Percentiles rank a stretch among this genome's conserved stretches.
Conservation (phyloP, 2,797 vertebrate genomes). For the Muraenolepis orangiensis region DNA sequence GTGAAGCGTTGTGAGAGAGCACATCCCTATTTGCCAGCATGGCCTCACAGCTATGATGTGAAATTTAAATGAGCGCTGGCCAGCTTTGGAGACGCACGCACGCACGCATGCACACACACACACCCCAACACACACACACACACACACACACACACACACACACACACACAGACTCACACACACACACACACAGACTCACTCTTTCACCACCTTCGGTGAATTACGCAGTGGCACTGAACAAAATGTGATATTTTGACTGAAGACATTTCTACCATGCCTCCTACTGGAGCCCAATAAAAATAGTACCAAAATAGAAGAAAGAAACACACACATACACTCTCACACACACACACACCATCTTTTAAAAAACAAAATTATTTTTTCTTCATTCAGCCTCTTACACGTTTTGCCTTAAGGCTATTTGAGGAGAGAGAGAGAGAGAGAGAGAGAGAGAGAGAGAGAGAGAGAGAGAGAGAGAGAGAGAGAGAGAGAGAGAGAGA, state of each 20-base stretch:
- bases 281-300: constrained; percentile 60
- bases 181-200: not conserved
- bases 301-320: constrained; percentile 51
- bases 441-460: constrained; percentile 46
- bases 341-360: constrained; percentile 61
- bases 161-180: too few relatives aligned
- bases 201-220: constrained; percentile 59
- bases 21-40: constrained; percentile 56
- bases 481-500: constrained; percentile 35
- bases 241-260: constrained; percentile 75
- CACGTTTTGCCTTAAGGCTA: constrained; percentile 71
- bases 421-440: constrained; percentile 56
- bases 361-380: constrained; percentile 75
- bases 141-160: not conserved
- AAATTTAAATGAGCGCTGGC: constrained; percentile 68
- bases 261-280: constrained; percentile 65
- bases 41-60: constrained; percentile 49
- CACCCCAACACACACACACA: not conserved
- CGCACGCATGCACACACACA: not conserved
- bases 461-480: constrained; percentile 35
- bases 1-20: constrained; percentile 26
- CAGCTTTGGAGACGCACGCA: constrained; percentile 56
- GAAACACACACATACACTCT: too few relatives aligned
- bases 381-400: constrained; percentile 65
- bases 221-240: constrained; percentile 70